Percentiles rank a stretch among this genome's conserved stretches.
Evolutionary conservation across 2,797 vertebrate genomes (phyloP).

Genomic region (Sebastes goodei): DNA sequence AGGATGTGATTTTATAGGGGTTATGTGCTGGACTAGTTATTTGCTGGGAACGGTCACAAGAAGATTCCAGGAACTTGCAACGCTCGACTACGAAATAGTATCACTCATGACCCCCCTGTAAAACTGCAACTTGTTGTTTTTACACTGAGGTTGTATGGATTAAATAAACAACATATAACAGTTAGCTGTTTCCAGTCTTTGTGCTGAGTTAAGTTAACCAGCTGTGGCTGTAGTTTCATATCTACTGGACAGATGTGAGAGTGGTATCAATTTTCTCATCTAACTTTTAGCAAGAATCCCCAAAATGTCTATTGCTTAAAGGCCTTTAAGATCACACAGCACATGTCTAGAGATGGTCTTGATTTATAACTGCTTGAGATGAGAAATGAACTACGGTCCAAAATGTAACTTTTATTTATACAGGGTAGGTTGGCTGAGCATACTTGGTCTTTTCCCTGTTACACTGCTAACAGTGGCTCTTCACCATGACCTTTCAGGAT

Average conservation of each 20-base stretch:
- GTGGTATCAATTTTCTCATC: neutral
- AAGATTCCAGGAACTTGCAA: neutral
- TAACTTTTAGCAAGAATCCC: neutral
- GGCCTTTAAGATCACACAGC: neutral
- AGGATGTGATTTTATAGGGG: neutral
- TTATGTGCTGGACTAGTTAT: neutral
- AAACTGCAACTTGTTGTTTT: too few relatives aligned
- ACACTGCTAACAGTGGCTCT: neutral
- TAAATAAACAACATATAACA: too few relatives aligned
- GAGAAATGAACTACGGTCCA: neutral
- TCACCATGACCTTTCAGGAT: neutral
- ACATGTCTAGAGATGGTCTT: neutral
- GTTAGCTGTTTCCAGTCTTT: too few relatives aligned
- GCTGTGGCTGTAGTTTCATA: too few relatives aligned
- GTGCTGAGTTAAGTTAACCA: too few relatives aligned
- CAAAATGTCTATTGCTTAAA: neutral
- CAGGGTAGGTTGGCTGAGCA: neutral
- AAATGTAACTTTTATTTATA: neutral
- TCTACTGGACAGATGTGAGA: too few relatives aligned
- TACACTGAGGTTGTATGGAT: too few relatives aligned
- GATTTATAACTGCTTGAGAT: neutral
- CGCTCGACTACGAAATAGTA: too few relatives aligned
- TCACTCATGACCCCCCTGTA: too few relatives aligned
- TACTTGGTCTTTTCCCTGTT: constrained; percentile 1
- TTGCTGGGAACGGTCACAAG: neutral